Evolutionary conservation across 35 echinoderm and acorn worm genomes (phyloP).

Genomic region (Stichopus chloronotus): DNA sequence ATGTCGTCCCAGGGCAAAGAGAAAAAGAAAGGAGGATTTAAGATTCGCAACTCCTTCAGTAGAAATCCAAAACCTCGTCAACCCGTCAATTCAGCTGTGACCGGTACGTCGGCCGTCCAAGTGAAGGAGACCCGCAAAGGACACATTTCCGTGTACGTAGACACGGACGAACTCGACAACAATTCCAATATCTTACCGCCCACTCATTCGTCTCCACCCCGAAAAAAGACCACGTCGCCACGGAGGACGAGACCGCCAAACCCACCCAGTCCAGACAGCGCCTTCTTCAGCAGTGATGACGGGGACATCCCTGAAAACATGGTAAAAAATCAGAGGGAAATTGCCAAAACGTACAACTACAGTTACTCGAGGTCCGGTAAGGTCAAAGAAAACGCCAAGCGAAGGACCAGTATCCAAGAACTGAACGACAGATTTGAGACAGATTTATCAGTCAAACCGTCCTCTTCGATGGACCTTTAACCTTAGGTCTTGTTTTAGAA

Average conservation of each 20-base stretch:
- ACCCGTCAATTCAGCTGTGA: constrained; percentile 32
- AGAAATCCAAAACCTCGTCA: not conserved
- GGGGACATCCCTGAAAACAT: constrained; percentile 30
- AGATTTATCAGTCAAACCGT: not conserved
- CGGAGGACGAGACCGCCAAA: not conserved
- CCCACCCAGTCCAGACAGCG: constrained; percentile 17
- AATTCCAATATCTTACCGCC: not conserved
- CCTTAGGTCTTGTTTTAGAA: too few species aligned
- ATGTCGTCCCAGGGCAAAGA: constrained; percentile 15
- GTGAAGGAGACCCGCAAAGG: constrained; percentile 56
- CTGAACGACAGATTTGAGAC: not conserved
- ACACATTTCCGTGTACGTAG: constrained; percentile 32
- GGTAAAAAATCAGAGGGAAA: constrained; percentile 38
- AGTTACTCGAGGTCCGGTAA: constrained; percentile 41
- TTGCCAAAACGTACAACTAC: constrained; percentile 33
- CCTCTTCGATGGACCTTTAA: constrained; percentile 31
- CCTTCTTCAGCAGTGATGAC: constrained; percentile 36
- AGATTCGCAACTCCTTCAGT: constrained; percentile 5
- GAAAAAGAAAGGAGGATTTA: not conserved
- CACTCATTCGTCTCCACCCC: not conserved
- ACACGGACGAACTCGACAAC: constrained; percentile 3
- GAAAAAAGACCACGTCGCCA: not conserved
- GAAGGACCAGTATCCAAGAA: constrained; percentile 11
- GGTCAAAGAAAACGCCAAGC: constrained; percentile 18
- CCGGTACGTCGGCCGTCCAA: constrained; percentile 40